These are phyloP conservation scores for Sphaerophoria taeniata DNA, from an alignment of 2,888 invertebrate species.

Conservation along the genomic window DNA sequence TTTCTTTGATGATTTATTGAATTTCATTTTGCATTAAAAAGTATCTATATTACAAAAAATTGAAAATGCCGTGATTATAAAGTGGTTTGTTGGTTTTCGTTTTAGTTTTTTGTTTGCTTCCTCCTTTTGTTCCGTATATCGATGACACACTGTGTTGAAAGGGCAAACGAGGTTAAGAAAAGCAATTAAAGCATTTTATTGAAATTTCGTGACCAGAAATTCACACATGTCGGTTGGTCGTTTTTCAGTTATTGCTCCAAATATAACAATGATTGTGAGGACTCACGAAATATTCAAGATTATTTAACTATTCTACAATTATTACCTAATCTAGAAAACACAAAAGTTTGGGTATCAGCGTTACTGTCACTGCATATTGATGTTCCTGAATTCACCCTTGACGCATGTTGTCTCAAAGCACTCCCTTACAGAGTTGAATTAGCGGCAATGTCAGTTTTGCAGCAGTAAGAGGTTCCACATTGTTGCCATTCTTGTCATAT, in stretches of 20 bases:
- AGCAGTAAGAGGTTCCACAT: too few species aligned
- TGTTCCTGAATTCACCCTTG: too few species aligned
- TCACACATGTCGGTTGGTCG: neutral
- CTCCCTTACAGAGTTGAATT: too few species aligned
- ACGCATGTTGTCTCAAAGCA: too few species aligned
- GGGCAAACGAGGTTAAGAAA: slow-evolving; percentile 11
- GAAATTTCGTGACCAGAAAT: neutral
- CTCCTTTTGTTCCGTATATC: neutral
- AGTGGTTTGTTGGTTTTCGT: slow-evolving; percentile 3
- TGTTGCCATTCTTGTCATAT: too few species aligned
- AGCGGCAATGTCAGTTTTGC: too few species aligned
- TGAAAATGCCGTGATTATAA: neutral
- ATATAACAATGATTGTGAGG: too few species aligned
- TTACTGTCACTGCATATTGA: too few species aligned
- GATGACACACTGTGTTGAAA: slow-evolving; percentile 25
- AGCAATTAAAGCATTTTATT: neutral
- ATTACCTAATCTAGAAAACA: too few species aligned
- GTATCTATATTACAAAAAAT: slow-evolving; percentile 59
- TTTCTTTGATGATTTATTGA: slow-evolving; percentile 71
- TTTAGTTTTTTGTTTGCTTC: neutral
- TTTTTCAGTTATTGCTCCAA: neutral
- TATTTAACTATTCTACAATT: too few species aligned
- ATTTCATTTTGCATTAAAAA: slow-evolving; percentile 55
- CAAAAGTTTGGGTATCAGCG: too few species aligned
- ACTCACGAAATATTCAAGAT: too few species aligned